Evolutionary conservation across 2,888 invertebrate genomes (phyloP).

Genomic region (Yponomeuta cagnagella): DNA sequence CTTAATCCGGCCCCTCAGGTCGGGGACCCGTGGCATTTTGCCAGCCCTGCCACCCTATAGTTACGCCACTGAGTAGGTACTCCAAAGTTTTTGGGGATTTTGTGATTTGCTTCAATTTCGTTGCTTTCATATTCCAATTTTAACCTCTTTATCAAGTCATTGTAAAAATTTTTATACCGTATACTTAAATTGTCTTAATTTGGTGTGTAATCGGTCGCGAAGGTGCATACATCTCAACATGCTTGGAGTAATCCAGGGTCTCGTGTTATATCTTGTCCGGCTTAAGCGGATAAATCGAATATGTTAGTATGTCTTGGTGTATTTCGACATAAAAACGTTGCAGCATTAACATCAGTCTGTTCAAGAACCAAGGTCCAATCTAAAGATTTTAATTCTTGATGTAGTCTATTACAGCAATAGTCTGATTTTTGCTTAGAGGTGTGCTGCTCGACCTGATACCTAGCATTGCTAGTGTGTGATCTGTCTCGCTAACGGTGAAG

Average conservation of each 20-base stretch:
- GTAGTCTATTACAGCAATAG: not conserved
- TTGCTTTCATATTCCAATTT: not conserved
- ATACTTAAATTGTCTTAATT: not conserved
- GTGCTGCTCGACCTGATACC: not conserved
- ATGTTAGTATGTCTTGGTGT: not conserved
- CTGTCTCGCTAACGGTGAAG: no score
- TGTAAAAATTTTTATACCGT: not conserved
- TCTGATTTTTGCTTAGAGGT: no score
- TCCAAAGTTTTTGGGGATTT: not conserved
- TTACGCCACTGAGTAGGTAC: no score
- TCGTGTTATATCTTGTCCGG: not conserved
- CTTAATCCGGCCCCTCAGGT: no score
- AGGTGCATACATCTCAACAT: not conserved
- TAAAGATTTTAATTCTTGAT: not conserved
- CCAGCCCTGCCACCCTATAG: no score
- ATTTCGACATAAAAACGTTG: not conserved
- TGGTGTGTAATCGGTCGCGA: not conserved
- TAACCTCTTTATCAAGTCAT: not conserved
- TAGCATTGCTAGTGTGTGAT: slow-evolving; percentile 6
- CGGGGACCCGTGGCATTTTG: no score
- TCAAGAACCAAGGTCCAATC: slow-evolving; percentile 1
- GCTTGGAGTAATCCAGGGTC: not conserved
- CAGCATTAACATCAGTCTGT: not conserved
- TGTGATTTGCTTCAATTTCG: not conserved
- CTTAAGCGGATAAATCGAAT: not conserved